Base-by-base conservation (phyloP, 2,888 invertebrate genomes). In the Bellardia pandia region DNA sequence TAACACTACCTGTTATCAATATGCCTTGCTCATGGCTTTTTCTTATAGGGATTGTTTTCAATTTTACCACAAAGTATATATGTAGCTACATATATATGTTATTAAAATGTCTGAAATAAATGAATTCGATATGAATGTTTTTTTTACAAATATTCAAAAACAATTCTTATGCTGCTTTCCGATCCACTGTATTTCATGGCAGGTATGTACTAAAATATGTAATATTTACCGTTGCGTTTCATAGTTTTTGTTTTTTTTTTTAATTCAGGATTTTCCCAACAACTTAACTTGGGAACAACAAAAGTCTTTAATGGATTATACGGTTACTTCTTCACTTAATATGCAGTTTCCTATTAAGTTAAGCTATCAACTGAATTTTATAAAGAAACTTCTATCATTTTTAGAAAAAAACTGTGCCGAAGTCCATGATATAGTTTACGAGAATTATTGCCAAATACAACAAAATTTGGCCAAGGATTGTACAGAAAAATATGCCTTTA, bases 361-460 rank as follows among this genome's bases (percentile, higher is more conserved):
- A 60, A 94, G 94, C 53, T 97, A 96, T 91, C 95, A 95, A 88
- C 94, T 94, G 90, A 93, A 94, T 45, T 97, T 96, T 93, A 92
- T 97, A 13, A 97, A 96, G 91, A 94, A 94, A 88, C 89, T 96
- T 2, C 94, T 97, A 72, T 89, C 93, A n/a, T 91, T 93, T 91
- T 93, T 96, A 62, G 96, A 96, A 86, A 86, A 88, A 13, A 86
- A 89, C 42, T 88, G 91, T 89, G 91, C 94, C 88, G 96, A 96
- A 90, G 93, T 96, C 8, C 95, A 95, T 90, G 96, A 96, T 91
- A 94, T 94, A 74, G 89, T 97, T n/a, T 97, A 96, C 91, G 93
- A 94, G 83, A 93, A 94, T 45, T 94, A 96, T 89, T 96, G 95
- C 90, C 90, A 77, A 88, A 90, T 74, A 87, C 91, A 78, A 87